Percentiles rank a stretch among this genome's conserved stretches.
phyloP scores from a whole-genome alignment of 2,113 vertebrate species.

The Ranitomeya variabilis region DNA sequence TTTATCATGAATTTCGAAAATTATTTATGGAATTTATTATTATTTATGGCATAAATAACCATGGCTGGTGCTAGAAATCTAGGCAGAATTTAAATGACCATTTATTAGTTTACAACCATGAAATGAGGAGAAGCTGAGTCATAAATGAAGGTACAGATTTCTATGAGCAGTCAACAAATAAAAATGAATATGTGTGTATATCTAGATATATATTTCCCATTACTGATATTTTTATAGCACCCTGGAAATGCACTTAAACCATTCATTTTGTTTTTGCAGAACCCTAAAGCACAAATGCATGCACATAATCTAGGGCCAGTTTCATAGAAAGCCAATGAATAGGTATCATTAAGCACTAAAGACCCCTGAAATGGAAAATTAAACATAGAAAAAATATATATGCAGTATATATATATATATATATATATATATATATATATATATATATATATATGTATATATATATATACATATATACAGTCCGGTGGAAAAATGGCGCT shows the following conservation, averaged over 20 bases:
- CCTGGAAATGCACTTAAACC: background rate
- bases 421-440: no score
- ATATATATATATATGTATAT: no score
- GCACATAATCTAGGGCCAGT: background rate
- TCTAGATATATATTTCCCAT: background rate
- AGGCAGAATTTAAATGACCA: background rate
- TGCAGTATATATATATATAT: no score
- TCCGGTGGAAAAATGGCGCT: no score
- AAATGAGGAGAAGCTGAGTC: background rate
- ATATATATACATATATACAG: no score
- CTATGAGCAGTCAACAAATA: background rate
- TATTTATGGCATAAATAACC: background rate
- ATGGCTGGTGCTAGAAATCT: conserved; percentile 1
- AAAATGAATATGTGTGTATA: background rate
- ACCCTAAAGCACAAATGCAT: background rate
- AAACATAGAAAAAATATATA: no score
- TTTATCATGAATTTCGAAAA: conserved; percentile 18
- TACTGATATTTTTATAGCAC: background rate
- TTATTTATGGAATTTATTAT: conserved; percentile 43
- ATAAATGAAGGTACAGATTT: background rate
- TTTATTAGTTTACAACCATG: background rate
- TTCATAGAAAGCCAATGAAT: background rate
- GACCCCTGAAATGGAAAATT: background rate
- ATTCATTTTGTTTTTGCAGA: background rate
- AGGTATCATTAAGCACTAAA: background rate